Base-by-base conservation (phyloP, 2,888 invertebrate species). In the Bugula neritina region DNA sequence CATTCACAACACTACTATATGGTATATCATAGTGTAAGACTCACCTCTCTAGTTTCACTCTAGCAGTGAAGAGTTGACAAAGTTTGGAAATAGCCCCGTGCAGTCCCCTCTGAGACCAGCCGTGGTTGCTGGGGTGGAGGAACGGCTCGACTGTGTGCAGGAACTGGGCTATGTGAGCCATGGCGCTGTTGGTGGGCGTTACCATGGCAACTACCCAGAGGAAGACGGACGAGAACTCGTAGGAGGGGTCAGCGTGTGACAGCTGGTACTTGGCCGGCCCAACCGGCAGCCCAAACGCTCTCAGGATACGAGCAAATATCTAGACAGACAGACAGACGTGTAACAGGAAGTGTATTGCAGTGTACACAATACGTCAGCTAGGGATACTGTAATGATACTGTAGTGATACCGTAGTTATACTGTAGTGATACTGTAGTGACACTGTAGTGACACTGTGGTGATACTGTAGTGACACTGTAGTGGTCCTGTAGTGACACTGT, bases 81-180 rank as follows among this genome's bases (percentile, higher is more conserved):
- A 72, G 25, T 69, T 27, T 69, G 57, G 54, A 71, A 13, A 31
- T 54, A 2, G 57, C 31, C 57, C n/a, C 43, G 31, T 55, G 23
- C 54, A 72, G 71, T 71, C 76, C 73, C 74, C 77, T 77, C 58
- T 90, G 88, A 93, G 94, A 95, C 69, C 89, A 83, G 34, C 94
- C 95, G 54, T 87, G 84, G 83, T 96, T 96, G 0, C 94, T 94
- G 71, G 93, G 92, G 85, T 96, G 92, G 78, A 91, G 89, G 84
- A 93, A 95, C 1, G 92, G 91, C 82, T 93, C 92, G 1, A 94
- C 86, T 0, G 91, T 90, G 76, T 89, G 90, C 80, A 95, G 88
- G 80, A 95, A 90, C 77, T 91, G 90, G 72, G 89, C 89, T 71
- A 96, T 86, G 78, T 93, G 90, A 71, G 88, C 87, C 80, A 72